Evolutionary conservation across 2,888 invertebrate genomes (phyloP).

Genomic region (Caenorhabditis sp.): DNA sequence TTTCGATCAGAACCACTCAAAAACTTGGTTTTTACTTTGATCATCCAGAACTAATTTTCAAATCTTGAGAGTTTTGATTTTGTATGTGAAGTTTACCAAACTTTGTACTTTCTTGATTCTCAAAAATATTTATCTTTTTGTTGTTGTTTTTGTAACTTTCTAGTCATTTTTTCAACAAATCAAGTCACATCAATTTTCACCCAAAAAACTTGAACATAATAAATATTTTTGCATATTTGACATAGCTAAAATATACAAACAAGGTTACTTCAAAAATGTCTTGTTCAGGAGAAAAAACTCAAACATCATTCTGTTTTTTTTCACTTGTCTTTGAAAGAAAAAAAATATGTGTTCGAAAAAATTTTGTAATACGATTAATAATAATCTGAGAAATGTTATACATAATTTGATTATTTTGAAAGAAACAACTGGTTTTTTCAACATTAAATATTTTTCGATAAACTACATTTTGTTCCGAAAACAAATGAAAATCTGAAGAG

Average conservation of each 20-base stretch:
- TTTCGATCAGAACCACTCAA: too few species aligned
- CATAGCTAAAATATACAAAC: neutral
- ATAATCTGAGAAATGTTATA: constrained; percentile 3
- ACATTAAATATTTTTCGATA: neutral
- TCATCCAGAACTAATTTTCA: too few species aligned
- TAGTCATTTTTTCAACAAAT: neutral
- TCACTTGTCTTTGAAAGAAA: neutral
- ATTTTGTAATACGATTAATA: constrained; percentile 25
- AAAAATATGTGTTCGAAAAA: neutral
- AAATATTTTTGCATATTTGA: neutral
- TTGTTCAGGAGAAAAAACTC: neutral
- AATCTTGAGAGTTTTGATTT: too few species aligned
- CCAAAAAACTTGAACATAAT: neutral
- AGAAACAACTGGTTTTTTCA: neutral
- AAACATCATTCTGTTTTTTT: neutral
- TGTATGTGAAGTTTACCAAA: too few species aligned
- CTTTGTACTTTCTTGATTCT: too few species aligned
- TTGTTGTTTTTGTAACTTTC: too few species aligned
- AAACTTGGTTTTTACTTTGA: too few species aligned
- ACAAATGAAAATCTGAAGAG: neutral
- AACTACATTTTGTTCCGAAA: neutral
- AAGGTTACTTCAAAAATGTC: neutral
- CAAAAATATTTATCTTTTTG: too few species aligned
- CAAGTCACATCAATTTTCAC: neutral
- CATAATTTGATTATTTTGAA: neutral